Conservation (phyloP, 2,797 vertebrate genomes). For the Lates japonicus region DNA sequence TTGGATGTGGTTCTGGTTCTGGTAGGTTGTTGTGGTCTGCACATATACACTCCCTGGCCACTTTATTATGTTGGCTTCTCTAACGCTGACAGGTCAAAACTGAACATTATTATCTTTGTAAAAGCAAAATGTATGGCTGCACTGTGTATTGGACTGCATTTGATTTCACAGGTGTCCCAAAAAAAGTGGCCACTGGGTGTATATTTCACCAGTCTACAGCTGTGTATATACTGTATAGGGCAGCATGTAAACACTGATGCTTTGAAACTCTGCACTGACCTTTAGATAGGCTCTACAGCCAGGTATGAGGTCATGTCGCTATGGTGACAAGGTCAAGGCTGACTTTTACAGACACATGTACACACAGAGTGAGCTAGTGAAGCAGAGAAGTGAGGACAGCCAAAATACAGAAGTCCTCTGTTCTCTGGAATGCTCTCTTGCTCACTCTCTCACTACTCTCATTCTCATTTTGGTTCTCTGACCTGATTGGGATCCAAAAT, state of each 20-base stretch:
- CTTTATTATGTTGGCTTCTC: too few relatives aligned
- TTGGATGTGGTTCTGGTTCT: too few relatives aligned
- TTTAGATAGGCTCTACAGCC: conserved; percentile 26
- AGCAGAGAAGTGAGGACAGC: conserved; percentile 48
- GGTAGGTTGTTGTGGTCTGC: too few relatives aligned
- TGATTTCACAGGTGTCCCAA: too few relatives aligned
- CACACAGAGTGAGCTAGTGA: conserved; percentile 34
- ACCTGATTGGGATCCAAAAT: conserved; percentile 34
- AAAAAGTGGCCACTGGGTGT: not conserved
- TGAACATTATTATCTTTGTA: too few relatives aligned
- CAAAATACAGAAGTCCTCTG: conserved; percentile 74
- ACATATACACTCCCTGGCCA: too few relatives aligned
- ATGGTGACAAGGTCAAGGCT: conserved; percentile 45
- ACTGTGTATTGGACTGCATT: too few relatives aligned
- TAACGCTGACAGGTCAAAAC: too few relatives aligned
- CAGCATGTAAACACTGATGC: not conserved
- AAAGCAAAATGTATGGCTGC: too few relatives aligned
- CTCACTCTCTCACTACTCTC: conserved; percentile 27
- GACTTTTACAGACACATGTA: conserved; percentile 22
- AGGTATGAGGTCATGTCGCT: conserved; percentile 42
- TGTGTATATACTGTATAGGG: not conserved
- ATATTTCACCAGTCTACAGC: not conserved
- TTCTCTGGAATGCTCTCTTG: conserved; percentile 71
- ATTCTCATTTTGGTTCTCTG: conserved; percentile 28
- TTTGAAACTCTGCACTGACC: conserved; percentile 29